Evolutionary conservation across 2,888 invertebrate species (phyloP).

Genomic region (Colletes collaris): DNA sequence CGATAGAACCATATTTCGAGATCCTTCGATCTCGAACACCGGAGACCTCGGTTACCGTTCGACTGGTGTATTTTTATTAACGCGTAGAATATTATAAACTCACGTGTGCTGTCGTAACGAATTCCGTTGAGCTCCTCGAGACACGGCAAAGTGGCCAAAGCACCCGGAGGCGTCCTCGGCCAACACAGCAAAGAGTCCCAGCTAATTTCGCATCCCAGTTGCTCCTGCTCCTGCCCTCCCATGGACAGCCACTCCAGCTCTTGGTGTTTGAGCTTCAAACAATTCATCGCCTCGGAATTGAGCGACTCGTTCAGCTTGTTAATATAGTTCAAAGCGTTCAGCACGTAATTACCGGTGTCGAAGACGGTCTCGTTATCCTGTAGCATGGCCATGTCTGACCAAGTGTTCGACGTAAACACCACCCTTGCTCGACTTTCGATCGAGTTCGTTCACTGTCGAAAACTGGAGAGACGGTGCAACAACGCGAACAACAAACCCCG

Average conservation of each 20-base stretch:
- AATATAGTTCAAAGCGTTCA: conserved; percentile 71
- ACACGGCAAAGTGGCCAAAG: conserved; percentile 89
- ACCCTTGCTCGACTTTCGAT: neutral
- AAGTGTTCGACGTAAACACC: neutral
- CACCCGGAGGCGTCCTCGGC: conserved; percentile 90
- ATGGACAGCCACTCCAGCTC: conserved; percentile 27
- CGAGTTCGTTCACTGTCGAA: neutral
- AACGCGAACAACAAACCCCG: neutral
- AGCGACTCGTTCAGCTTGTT: conserved; percentile 72
- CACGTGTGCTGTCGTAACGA: conserved; percentile 92
- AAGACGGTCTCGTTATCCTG: conserved; percentile 57
- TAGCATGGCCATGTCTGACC: conserved; percentile 58
- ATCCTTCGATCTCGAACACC: neutral
- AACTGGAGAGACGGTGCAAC: neutral
- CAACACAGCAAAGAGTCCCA: conserved; percentile 93
- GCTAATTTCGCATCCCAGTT: conserved; percentile 86
- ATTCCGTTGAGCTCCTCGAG: conserved; percentile 91
- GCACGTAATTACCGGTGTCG: conserved; percentile 69
- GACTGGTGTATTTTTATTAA: too few species aligned
- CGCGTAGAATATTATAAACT: conserved; percentile 83
- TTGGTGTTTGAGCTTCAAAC: conserved; percentile 54
- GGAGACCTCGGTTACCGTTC: too few species aligned
- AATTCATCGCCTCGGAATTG: conserved; percentile 67
- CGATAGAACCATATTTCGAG: too few species aligned
- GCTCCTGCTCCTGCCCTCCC: conserved; percentile 12